Conservation (phyloP, 2,113 vertebrate genomes). For the Myocastor coypus region DNA sequence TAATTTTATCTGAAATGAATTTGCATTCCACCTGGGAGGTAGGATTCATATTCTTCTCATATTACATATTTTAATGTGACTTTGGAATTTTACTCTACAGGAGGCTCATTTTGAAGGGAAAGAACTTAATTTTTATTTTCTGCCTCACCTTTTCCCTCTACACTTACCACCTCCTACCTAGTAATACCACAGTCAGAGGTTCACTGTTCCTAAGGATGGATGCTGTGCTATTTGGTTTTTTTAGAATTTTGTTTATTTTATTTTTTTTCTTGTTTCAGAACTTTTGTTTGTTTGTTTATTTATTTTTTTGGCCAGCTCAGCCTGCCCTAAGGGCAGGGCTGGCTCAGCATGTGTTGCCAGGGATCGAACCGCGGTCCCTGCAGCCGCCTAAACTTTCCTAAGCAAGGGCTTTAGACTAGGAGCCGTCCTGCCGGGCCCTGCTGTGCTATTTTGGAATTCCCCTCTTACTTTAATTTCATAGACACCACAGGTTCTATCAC, state of each 20-base stretch:
- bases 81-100: not conserved
- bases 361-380: too few relatives aligned
- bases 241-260: too few relatives aligned
- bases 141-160: not conserved
- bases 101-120: slow-evolving; percentile 21
- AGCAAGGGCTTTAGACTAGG: too few relatives aligned
- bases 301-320: too few relatives aligned
- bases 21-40: not conserved
- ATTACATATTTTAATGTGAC: not conserved
- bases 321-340: too few relatives aligned
- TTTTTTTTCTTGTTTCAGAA: too few relatives aligned
- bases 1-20: not conserved
- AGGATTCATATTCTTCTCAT: not conserved
- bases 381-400: too few relatives aligned
- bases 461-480: not conserved
- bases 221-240: not conserved
- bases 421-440: too few relatives aligned
- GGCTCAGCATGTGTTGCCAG: too few relatives aligned
- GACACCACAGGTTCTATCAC: not conserved
- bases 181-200: not conserved
- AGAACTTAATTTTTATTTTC: not conserved
- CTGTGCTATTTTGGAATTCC: not conserved
- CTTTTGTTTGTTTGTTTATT: too few relatives aligned
- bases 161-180: not conserved
- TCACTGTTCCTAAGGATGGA: not conserved